Evolutionary conservation across 2,113 vertebrate species (phyloP), one percentile per base, ranked within the genome.

Genomic region (Hypomesus transpacificus): DNA sequence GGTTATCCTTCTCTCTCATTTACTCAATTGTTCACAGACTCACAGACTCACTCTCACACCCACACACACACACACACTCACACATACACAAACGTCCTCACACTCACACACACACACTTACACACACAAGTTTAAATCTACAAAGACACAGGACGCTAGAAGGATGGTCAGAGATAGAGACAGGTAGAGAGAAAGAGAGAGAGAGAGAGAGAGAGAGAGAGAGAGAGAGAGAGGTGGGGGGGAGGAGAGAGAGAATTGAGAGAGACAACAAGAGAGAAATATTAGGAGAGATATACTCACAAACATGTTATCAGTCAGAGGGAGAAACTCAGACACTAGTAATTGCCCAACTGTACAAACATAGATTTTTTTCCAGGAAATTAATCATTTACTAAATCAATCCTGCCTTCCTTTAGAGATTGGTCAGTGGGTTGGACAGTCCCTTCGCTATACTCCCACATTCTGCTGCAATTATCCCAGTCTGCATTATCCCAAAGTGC

Each of bases 281-380:
- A 46, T 46, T 46, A 46, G 39, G 7, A 46, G 39, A 46, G 39
- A 18, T 31, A 70, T 11, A 50, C 69, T 50, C 58, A 31, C 39
- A 50, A 3, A 28, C 57, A 70, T 14, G 26, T 21, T 61, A 21
- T 26, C 57, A 14, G 34, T 61, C 59, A 60, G 20, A 56, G 5
- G 31, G 51, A 46, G 52, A 60, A 52, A 34, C 69, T 73, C 59
- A 75, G 39, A 62, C 18, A 28, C 7, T 66, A 53, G 72, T 75
- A 77, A 77, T 75, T 65, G 59, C 68, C 73, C 66, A 66, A 59
- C 63, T 71, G 68, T 81, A 80, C 79, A 73, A 77, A 80, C 77
- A 69, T 39, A 75, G 28, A 59, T 75, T 71, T 80, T 34, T 46
- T 11, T 80, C 60, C 57, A 52, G 51, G 21, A 16, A 68, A 69